Evolutionary conservation across 2,113 vertebrate species (phyloP).

Genomic region (Trogon melanurus): DNA sequence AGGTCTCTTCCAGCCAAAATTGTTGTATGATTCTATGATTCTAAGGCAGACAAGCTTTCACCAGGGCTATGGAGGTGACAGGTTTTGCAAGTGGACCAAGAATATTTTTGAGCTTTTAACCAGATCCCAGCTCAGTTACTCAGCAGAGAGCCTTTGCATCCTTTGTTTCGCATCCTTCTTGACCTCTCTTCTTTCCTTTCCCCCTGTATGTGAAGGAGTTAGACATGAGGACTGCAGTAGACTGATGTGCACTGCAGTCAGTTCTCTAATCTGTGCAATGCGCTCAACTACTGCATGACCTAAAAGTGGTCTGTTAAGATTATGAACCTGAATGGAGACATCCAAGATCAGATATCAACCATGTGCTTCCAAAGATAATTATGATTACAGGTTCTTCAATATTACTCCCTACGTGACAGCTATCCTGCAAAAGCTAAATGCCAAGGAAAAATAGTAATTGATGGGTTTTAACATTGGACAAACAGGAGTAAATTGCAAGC

Average conservation of each 20-base stretch:
- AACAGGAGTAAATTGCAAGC: not conserved
- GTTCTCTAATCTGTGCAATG: not conserved
- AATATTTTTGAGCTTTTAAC: not conserved
- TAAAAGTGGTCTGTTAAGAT: not conserved
- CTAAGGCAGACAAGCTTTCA: not conserved
- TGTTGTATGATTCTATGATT: too few species aligned
- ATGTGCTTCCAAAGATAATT: not conserved
- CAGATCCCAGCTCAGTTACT: not conserved
- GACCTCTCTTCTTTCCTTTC: not conserved
- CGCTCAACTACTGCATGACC: not conserved
- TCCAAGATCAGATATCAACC: not conserved
- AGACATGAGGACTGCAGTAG: not conserved
- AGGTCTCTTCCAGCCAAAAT: too few species aligned
- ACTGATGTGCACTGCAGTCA: not conserved
- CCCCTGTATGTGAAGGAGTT: not conserved
- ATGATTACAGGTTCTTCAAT: not conserved
- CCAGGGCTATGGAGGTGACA: not conserved
- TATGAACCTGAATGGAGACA: not conserved
- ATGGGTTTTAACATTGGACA: not conserved
- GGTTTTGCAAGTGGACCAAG: not conserved
- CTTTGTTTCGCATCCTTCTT: not conserved
- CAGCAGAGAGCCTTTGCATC: not conserved
- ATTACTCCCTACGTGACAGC: not conserved
- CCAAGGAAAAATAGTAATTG: not conserved
- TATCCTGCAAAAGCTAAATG: not conserved